Percentiles rank a stretch among this genome's conserved stretches.
phyloP scores from a whole-genome alignment of 2,888 invertebrate species.

The Cenopis cana region DNA sequence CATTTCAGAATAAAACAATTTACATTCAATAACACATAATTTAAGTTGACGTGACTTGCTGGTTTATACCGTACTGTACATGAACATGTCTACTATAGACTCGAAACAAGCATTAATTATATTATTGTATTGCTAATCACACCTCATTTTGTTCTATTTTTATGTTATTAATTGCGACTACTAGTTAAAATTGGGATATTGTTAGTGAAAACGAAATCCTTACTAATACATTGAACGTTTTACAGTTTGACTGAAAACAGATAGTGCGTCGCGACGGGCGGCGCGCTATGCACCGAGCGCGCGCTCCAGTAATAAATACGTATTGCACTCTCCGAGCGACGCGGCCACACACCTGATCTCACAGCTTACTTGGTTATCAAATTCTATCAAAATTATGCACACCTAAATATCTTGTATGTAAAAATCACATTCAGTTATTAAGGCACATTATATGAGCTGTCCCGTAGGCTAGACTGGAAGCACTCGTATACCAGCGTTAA shows the following conservation, averaged over 20 bases:
- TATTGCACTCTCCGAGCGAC: constrained; percentile 71
- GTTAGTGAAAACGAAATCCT: constrained; percentile 65
- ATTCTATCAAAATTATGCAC: constrained; percentile 41
- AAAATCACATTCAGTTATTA: constrained; percentile 51
- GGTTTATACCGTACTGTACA: constrained; percentile 78
- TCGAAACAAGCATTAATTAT: constrained; percentile 54
- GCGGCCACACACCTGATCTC: constrained; percentile 56
- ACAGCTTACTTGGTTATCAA: constrained; percentile 45
- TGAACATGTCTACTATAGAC: constrained; percentile 52
- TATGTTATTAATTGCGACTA: constrained; percentile 62
- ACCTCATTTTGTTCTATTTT: constrained; percentile 61
- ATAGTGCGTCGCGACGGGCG: constrained; percentile 19
- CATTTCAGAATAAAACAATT: constrained; percentile 83
- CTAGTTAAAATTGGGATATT: constrained; percentile 61
- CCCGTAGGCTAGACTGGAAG: constrained; percentile 62
- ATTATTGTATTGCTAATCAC: constrained; percentile 60
- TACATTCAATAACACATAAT: constrained; percentile 84
- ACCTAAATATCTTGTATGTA: constrained; percentile 41
- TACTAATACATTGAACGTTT: constrained; percentile 40
- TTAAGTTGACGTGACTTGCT: constrained; percentile 83
- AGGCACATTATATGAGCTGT: constrained; percentile 74
- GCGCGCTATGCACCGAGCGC: constrained; percentile 10
- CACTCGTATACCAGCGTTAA: constrained; percentile 44
- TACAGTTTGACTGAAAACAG: constrained; percentile 44
- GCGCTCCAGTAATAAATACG: constrained; percentile 68